These are phyloP conservation scores for Pithys albifrons DNA, from an alignment of 2,113 vertebrate genomes.

Conservation along the genomic window DNA sequence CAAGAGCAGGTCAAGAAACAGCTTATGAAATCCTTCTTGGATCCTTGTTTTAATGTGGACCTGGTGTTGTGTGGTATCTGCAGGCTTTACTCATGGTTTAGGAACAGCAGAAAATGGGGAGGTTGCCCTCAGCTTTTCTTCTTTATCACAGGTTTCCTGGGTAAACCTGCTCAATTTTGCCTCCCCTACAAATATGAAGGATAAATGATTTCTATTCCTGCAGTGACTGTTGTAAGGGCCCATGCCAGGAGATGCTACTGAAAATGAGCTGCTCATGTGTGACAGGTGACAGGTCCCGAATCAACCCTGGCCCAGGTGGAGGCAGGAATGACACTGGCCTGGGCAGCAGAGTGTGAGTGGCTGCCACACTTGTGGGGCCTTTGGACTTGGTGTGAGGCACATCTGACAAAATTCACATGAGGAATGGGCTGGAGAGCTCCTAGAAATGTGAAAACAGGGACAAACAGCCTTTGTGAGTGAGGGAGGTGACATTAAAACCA, in stretches of 20 bases:
- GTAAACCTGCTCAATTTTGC: neutral
- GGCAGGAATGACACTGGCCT: neutral
- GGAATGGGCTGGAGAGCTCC: neutral
- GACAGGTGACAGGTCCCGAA: neutral
- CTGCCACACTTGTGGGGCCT: rapidly evolving
- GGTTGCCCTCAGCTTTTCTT: neutral
- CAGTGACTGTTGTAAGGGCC: neutral
- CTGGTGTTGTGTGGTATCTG: neutral
- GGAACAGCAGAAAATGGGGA: neutral
- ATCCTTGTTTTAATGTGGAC: neutral
- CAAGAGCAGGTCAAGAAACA: neutral
- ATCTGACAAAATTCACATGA: neutral
- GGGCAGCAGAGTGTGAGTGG: neutral
- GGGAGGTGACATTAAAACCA: neutral
- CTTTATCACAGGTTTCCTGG: neutral
- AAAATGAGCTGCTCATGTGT: neutral
- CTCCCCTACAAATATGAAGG: neutral
- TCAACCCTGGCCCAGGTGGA: neutral
- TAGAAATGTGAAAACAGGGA: neutral
- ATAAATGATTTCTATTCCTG: neutral
- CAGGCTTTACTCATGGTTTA: neutral
- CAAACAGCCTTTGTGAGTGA: neutral
- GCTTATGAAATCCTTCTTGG: neutral
- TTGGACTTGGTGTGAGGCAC: rapidly evolving
- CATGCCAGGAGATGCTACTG: neutral